Percentiles rank a stretch among this genome's conserved stretches.
Conservation (phyloP, 2,797 vertebrate genomes). For the Hoplostethus atlanticus region DNA sequence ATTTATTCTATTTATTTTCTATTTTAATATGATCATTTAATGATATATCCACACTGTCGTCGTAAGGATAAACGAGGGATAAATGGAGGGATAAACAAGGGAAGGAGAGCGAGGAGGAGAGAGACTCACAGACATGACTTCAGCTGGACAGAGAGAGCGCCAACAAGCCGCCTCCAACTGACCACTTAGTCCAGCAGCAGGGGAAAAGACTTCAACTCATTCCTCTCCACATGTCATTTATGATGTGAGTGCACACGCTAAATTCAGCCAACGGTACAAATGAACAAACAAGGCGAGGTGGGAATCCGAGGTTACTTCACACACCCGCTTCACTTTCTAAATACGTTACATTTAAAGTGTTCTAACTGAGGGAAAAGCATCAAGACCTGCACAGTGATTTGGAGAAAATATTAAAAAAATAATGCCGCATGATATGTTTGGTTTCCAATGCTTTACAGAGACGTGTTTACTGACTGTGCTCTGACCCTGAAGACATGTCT, state of each 20-base stretch:
- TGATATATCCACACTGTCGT: slow-evolving; percentile 12
- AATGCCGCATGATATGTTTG: no score
- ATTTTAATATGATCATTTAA: slow-evolving; percentile 23
- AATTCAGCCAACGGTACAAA: background rate
- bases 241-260: background rate
- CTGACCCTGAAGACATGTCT: background rate
- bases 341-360: no score
- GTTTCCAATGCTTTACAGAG: background rate
- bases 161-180: slow-evolving; percentile 63
- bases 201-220: slow-evolving; percentile 27
- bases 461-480: background rate
- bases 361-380: no score
- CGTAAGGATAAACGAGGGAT: slow-evolving; percentile 47
- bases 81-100: slow-evolving; percentile 9
- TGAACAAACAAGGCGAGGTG: background rate
- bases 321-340: background rate
- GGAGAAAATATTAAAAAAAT: no score
- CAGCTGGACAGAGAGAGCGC: slow-evolving; percentile 61
- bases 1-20: slow-evolving; percentile 7
- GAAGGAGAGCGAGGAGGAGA: slow-evolving; percentile 17
- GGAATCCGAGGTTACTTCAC: background rate
- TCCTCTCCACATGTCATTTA: slow-evolving; percentile 27
- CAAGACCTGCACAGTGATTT: no score
- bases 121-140: slow-evolving; percentile 77
- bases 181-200: slow-evolving; percentile 47